Conservation (phyloP, 2,797 vertebrate genomes). For the Melanotaenia parkinsoni region DNA sequence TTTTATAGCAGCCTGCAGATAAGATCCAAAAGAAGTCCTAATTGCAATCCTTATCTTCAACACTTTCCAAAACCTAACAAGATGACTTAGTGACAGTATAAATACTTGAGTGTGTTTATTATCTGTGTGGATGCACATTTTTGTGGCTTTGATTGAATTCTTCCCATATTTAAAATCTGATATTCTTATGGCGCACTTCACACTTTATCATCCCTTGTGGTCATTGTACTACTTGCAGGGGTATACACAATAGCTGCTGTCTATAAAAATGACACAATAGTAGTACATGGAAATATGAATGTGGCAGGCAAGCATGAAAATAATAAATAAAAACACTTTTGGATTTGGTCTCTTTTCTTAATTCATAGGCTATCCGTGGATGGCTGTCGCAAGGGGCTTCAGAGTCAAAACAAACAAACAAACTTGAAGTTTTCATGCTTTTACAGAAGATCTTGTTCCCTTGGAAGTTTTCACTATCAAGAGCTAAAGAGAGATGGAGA, state of each 20-base stretch:
- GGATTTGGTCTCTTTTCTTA: constrained; percentile 41
- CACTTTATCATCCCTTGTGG: constrained; percentile 50
- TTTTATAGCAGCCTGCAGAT: not conserved
- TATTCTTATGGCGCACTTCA: constrained; percentile 30
- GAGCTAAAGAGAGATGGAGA: constrained; percentile 65
- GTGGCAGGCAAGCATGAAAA: constrained; percentile 19
- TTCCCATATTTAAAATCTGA: constrained; percentile 46
- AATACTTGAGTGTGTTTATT: constrained; percentile 19
- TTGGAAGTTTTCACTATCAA: constrained; percentile 71
- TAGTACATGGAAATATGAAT: constrained; percentile 28
- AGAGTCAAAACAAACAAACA: constrained; percentile 77
- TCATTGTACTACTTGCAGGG: constrained; percentile 28
- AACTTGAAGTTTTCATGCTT: constrained; percentile 66
- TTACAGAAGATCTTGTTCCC: constrained; percentile 69
- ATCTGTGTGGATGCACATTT: not conserved
- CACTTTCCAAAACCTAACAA: constrained; percentile 46
- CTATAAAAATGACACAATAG: constrained; percentile 41
- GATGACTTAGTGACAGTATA: constrained; percentile 52
- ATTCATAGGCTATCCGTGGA: constrained; percentile 46
- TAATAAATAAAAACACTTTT: not conserved
- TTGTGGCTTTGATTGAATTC: constrained; percentile 39
- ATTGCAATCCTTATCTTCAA: constrained; percentile 59
- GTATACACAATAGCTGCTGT: constrained; percentile 35
- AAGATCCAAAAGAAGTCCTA: constrained; percentile 59
- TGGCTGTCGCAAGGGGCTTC: constrained; percentile 50